Conservation (phyloP, 2,113 vertebrate species). For the Bos taurus region ARS-UCD2.0 NC_037337.1:70318501-70319000, state of each 20-base stretch:
- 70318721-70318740: background rate
- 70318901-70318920: background rate
- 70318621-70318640: constrained; percentile 9
- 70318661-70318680: constrained; percentile 33
- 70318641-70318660: constrained; percentile 38
- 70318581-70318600: background rate
- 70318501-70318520: background rate
- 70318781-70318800: background rate
- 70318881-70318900: background rate
- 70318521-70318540: background rate
- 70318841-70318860: background rate
- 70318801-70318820: background rate
- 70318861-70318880: background rate
- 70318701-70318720: background rate
- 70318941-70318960: background rate
- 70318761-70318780: background rate
- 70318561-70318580: background rate
- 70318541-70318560: background rate
- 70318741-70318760: background rate
- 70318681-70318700: constrained; percentile 1
- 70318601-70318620: constrained; percentile 2
- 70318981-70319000: background rate
- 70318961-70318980: background rate
- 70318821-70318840: background rate
- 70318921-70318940: background rate